Evolutionary conservation across 2,113 vertebrate species (phyloP), one percentile per base, ranked within the genome.

Genomic region (Gracilinanus agilis): DNA sequence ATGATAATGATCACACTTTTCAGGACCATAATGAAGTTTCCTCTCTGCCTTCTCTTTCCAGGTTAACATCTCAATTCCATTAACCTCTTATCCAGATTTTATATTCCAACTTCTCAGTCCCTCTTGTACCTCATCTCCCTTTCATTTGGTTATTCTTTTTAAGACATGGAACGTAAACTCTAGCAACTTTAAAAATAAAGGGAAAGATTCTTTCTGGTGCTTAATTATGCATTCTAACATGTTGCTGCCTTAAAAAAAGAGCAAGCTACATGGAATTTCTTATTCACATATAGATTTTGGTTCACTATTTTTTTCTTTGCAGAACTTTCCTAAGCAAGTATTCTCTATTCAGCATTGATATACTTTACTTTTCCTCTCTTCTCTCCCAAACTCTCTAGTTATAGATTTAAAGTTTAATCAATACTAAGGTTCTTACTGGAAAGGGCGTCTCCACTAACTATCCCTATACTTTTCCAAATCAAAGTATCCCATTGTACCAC

Each of bases 41-140:
- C 95, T 34, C 44, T 93, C 44, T 94, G 23, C 40, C 83, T 92
- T 54, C 27, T 88, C 53, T 97, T 83, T 44, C 44, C 2, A 93
- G 25, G 9, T 90, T 83, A 93, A 55, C 90, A 49, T 54, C 44
- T 34, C 91, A 88, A 88, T 90, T 88, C 25, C 90, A 90, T 90
- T 1, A 92, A 21, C 2, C 49, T 54, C 58, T 44, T 10, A 49
- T 91, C 53, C 34, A 90, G 49, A 5, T 24, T 90, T 92, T 92
- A 9, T 75, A 19, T 83, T 92, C 90, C 90, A 93, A 75, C 44
- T 75, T 55, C 40, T 67, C 91, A 91, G 9, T 12, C 24, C 56
- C 27, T 61, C 90, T 92, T 27, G 7, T 3, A 21, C n/a, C 55
- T 89, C 88, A 7, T 89, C 24, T 89, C 24, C n/a, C 23, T 94